Base-by-base conservation (phyloP, 2,888 invertebrate genomes). In the Hydrotaea cyrtoneurina region DNA sequence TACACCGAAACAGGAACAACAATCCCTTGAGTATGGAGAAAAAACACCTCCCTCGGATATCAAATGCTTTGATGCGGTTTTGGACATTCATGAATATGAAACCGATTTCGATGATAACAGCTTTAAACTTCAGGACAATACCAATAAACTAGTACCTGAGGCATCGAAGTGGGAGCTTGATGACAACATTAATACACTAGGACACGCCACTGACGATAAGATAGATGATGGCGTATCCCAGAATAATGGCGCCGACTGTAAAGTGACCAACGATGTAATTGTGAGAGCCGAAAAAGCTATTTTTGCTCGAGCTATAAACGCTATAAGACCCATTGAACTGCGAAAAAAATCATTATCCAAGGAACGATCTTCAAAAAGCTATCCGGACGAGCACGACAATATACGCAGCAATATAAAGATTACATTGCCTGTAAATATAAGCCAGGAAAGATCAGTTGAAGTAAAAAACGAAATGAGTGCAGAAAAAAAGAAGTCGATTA, bases 91-190 rank as follows among this genome's bases (percentile, higher is more conserved):
- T 39, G 86, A 86, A 15, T 92, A 91, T 82, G 89, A 89, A 55
- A 88, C 89, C 23, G 89, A 89, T 79, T 75, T 89, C 26, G 89
- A 87, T 64, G 89, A 91, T 10, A 82, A 87, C 10, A 88, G 82
- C 71, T 76, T 80, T 66, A 86, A 87, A 55, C 50, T 55, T 23
- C 86, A 86, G 64, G 86, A 86, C 8, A 82, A 59, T 57, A 43
- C 72, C 21, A 59, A 64, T 50, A 80, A 85, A 78, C 39, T 86
- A 36, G 86, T 96, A 82, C 97, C 97, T 0, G 97, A 96, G 89
- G 93, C 96, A 73, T 97, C 97, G 0, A 97, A 97, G 92, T 98
- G 98, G 98, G 98, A 98, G 39, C 96, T 97, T 96, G 98, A 98
- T 92, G 94, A 96, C 21, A 95, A 95, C 57, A 96, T 96, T 75